A percentile compares a stretch with the other conserved stretches of the same genome.
Conservation (phyloP, 2,113 vertebrate genomes). For the Apteryx owenii region DNA sequence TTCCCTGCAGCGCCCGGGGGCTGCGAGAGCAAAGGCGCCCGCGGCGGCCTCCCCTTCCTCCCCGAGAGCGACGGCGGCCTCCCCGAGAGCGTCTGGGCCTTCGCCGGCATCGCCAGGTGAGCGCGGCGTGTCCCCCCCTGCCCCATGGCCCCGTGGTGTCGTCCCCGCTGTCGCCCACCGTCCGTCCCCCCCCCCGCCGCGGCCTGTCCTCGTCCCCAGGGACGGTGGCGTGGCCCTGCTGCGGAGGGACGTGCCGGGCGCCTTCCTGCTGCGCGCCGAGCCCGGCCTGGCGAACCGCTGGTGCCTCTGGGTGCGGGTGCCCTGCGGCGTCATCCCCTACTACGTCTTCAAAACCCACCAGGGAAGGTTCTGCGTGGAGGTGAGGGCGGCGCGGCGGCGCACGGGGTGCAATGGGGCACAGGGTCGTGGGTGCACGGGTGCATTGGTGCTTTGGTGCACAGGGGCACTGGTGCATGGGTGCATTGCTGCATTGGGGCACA, state of each 20-base stretch:
- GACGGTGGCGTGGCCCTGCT: slow-evolving; percentile 83
- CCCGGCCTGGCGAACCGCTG: slow-evolving; percentile 75
- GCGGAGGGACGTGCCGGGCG: slow-evolving; percentile 83
- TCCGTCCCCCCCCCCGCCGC: no score
- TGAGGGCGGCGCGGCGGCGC: slow-evolving; percentile 10
- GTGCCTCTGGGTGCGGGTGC: slow-evolving; percentile 84
- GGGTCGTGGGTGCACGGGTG: no score
- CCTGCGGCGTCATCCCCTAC: slow-evolving; percentile 82
- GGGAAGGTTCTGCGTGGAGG: slow-evolving; percentile 87
- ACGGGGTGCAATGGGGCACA: not conserved
- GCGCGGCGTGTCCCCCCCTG: accelerated
- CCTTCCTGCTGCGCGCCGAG: slow-evolving; percentile 88
- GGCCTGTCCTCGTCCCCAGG: slow-evolving; percentile 62
- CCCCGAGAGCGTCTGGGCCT: slow-evolving; percentile 89
- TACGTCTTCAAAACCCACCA: slow-evolving; percentile 78
- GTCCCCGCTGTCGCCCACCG: accelerated
- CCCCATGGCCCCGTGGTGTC: accelerated
- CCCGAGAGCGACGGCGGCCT: slow-evolving; percentile 87
- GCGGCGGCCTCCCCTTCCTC: slow-evolving; percentile 63
- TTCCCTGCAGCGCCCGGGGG: not conserved
- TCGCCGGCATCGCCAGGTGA: slow-evolving; percentile 87
- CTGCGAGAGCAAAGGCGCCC: slow-evolving; percentile 67
- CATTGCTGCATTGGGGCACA: accelerated
- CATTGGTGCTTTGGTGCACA: no score
- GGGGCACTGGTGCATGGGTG: accelerated